Evolutionary conservation across 2,888 invertebrate species (phyloP).

Genomic region (Xanthorhoe spadicearia): DNA sequence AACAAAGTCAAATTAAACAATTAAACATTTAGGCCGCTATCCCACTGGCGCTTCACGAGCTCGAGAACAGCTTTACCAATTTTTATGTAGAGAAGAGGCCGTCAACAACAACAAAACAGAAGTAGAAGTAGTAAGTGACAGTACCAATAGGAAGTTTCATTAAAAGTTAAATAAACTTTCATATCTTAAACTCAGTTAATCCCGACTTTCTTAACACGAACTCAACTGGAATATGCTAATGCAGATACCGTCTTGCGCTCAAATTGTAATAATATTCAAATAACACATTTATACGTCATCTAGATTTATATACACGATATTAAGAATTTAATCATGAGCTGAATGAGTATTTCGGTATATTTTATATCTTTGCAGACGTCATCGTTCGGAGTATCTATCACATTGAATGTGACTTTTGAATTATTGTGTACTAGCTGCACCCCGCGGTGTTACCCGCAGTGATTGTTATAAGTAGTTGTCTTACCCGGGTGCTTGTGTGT

Average conservation of each 20-base stretch:
- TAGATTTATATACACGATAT: slow-evolving; percentile 57
- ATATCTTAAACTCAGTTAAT: background rate
- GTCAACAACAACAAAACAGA: no score
- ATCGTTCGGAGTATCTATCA: background rate
- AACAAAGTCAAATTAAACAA: no score
- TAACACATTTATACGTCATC: slow-evolving; percentile 51
- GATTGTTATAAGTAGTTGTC: no score
- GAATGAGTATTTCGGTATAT: slow-evolving; percentile 1
- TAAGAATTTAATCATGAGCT: slow-evolving; percentile 58
- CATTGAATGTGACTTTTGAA: slow-evolving; percentile 2
- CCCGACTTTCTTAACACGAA: background rate
- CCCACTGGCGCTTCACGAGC: no score
- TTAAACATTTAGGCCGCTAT: no score
- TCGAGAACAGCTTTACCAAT: no score
- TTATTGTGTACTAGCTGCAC: background rate
- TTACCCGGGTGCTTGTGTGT: no score
- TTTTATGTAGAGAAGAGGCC: no score
- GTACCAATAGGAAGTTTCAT: no score
- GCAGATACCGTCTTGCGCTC: background rate
- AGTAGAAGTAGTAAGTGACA: no score
- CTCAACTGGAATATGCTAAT: slow-evolving; percentile 1
- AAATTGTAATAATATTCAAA: background rate
- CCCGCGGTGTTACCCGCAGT: no score
- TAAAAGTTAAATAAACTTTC: background rate
- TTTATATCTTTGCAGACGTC: background rate